Conservation (phyloP, 2,888 invertebrate genomes). For the Noctuana brunneofusca region DNA sequence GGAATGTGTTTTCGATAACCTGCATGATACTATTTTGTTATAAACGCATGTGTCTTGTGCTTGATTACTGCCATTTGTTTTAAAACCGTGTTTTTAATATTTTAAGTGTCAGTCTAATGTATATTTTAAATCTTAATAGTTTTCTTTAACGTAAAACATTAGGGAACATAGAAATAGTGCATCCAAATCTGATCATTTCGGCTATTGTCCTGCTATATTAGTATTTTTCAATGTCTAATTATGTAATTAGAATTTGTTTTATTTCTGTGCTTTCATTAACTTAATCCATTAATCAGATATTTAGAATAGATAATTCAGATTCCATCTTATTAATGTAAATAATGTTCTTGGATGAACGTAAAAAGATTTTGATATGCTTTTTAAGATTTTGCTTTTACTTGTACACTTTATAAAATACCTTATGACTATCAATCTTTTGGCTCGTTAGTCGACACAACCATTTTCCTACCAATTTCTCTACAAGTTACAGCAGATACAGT, state of each 20-base stretch:
- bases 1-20: not conserved
- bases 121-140: not conserved
- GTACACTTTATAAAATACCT: too few relatives aligned
- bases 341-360: not conserved
- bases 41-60: conserved; percentile 21
- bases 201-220: not conserved
- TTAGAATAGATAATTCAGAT: not conserved
- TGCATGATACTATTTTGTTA: conserved; percentile 10
- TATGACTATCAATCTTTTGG: too few relatives aligned
- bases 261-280: not conserved
- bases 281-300: not conserved
- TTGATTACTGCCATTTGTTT: conserved; percentile 9
- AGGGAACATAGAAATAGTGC: not conserved
- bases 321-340: not conserved
- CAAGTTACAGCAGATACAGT: too few relatives aligned
- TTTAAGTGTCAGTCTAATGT: not conserved
- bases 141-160: not conserved
- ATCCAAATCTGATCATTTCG: not conserved
- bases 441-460: too few relatives aligned
- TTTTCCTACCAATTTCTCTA: too few relatives aligned
- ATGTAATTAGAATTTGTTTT: not conserved
- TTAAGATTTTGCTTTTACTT: too few relatives aligned
- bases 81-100: not conserved
- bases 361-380: too few relatives aligned
- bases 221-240: not conserved